A percentile compares a stretch with the other conserved stretches of the same genome.
These are phyloP conservation scores for Thaumetopoea pityocampa DNA, from an alignment of 1,140 invertebrate genomes.

Conservation along the genomic window DNA sequence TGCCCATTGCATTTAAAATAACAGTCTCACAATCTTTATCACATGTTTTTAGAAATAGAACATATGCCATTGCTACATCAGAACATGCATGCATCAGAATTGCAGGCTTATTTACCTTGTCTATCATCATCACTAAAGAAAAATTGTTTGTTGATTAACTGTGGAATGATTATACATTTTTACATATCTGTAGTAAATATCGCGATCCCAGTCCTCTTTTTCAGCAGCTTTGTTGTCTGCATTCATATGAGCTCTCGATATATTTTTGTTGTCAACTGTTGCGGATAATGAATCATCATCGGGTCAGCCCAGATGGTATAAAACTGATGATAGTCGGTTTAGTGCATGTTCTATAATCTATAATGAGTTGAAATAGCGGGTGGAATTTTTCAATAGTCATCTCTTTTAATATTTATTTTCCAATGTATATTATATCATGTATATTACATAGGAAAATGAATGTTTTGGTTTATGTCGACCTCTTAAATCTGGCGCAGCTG, in stretches of 20 bases:
- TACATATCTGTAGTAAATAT: neutral
- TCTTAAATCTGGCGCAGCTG: constrained; percentile 1
- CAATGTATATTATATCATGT: too few species aligned
- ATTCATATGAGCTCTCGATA: constrained; percentile 3
- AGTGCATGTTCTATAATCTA: constrained; percentile 3
- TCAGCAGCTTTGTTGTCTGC: neutral
- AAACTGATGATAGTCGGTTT: constrained; percentile 1
- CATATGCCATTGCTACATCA: constrained; percentile 1
- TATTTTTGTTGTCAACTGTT: constrained; percentile 2
- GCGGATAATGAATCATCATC: neutral
- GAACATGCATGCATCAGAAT: constrained; percentile 1
- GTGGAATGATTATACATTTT: too few species aligned
- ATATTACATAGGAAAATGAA: neutral
- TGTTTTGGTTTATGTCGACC: constrained; percentile 5
- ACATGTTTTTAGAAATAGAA: constrained; percentile 1
- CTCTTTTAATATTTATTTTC: too few species aligned
- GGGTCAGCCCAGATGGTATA: constrained; percentile 1
- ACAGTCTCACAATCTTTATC: neutral
- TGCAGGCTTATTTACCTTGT: neutral
- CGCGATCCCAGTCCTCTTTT: neutral
- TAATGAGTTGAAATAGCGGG: constrained; percentile 1
- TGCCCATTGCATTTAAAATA: constrained; percentile 2
- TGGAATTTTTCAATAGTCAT: too few species aligned
- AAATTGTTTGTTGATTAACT: neutral
- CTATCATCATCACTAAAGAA: constrained; percentile 3